phyloP scores from a whole-genome alignment of 2,797 vertebrate species.

The Tokudaia tokunoshimensis region DNA sequence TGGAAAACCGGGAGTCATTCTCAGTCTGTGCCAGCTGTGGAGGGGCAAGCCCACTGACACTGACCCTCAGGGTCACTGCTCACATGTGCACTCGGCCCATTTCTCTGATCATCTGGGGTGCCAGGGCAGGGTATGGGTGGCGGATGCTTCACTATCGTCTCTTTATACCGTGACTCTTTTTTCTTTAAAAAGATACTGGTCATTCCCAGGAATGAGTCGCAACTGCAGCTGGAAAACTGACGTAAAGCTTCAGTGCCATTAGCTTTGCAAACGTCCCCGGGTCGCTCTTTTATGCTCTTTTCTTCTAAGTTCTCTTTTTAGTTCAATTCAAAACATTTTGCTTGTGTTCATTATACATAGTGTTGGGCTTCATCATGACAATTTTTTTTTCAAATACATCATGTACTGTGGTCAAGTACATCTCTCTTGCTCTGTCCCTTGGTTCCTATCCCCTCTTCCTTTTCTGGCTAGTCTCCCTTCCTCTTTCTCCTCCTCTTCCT shows the following conservation, averaged over 20 bases:
- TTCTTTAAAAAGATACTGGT: neutral
- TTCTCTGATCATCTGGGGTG: neutral
- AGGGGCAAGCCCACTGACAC: neutral
- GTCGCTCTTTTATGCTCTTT: neutral
- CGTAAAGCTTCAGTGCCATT: neutral
- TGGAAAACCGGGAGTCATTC: constrained; percentile 14
- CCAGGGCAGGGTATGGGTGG: neutral
- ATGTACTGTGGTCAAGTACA: neutral
- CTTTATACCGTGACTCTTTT: neutral
- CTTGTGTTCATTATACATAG: neutral
- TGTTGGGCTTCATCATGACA: neutral
- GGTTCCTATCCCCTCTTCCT: neutral
- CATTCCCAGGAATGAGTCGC: constrained; percentile 5
- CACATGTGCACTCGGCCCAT: neutral
- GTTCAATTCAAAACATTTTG: neutral
- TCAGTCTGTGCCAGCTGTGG: neutral
- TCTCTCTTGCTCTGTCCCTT: neutral
- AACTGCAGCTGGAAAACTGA: neutral
- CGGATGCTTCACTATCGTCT: neutral
- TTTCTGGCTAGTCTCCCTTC: neutral
- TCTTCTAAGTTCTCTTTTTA: constrained; percentile 18
- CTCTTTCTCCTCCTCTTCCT: neutral
- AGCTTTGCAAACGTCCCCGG: neutral
- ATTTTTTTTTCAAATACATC: neutral
- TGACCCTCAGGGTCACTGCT: neutral